Evolutionary conservation across 30 jellyfish, hydroid and myxozoan genomes (phyloP), one percentile per base, ranked within the genome.

Genomic region (Hydra vulgaris): DNA sequence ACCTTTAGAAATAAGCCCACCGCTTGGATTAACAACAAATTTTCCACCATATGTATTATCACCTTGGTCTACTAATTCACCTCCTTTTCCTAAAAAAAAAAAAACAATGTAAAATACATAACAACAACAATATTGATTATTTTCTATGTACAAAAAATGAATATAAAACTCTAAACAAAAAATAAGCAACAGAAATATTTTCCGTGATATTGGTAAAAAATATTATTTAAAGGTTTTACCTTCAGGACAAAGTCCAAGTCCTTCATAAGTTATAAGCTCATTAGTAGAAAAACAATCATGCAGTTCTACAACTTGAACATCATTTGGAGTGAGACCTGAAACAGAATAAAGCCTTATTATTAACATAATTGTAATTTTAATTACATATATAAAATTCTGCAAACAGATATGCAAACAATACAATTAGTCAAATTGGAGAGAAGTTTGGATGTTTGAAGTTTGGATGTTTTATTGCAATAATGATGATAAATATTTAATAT

Each of bases 1-100:
- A 3, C 96, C 96, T 77, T 89, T 89, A 7, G 96, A 89, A 18
- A 89, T 89, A 19, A 89, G 87, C 27, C 96, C 96, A 5, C 96
- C 96, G 71, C 96, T 89, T 16, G 96, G 96, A 69, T 89, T 89
- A 22, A 89, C 71, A 24, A 89, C 96, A 66, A 67, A 89, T 66
- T 85, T 80, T 27, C 96, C 96, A 19, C 96, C 96, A 55, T 89
- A 89, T 0, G 96, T 89, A 70, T 89, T 89, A 55, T 89, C 95
- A 18, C 95, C 95, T 68, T 88, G 79, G 74, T 89, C 96, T 21
- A 89, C 88, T 21, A 89, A 72, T 81, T 89, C 95, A 54, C 95
- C 96, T 19, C 90, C 96, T 26, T 71, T 71, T n/a, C 86, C 86
- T 74, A 25, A 17, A 54, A n/a, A 77, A 74, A 27, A 18, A 12